phyloP scores from a whole-genome alignment of 2,797 vertebrate species.

The Schizopygopsis malacanthus region DNA sequence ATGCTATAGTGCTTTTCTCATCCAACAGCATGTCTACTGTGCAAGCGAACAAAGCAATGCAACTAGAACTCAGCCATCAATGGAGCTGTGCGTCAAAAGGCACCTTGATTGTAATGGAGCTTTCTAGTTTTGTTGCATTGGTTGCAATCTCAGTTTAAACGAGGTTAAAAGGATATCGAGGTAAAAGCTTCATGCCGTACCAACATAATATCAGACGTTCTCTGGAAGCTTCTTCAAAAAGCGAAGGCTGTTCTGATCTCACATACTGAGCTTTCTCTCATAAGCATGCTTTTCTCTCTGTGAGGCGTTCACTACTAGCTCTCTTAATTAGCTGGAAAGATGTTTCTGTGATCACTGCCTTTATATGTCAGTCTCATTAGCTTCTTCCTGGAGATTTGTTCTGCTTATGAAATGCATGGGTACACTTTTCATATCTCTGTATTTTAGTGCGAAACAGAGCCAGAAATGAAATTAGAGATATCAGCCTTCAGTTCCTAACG shows the following conservation, averaged over 20 bases:
- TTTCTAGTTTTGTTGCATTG: background rate
- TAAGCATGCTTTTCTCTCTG: constrained; percentile 14
- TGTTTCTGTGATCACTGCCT: constrained; percentile 44
- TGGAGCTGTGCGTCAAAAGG: background rate
- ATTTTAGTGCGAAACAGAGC: background rate
- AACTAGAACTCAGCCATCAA: background rate
- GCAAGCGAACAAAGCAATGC: background rate
- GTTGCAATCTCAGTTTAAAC: background rate
- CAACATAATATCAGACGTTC: too few species aligned
- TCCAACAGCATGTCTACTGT: background rate
- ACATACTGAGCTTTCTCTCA: background rate
- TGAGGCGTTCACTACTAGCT: background rate
- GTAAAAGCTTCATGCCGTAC: too few species aligned
- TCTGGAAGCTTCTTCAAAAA: constrained; percentile 12
- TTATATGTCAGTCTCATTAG: constrained; percentile 48
- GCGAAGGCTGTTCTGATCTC: constrained; percentile 7
- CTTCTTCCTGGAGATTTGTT: constrained; percentile 52
- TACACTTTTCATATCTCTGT: constrained; percentile 22
- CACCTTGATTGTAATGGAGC: background rate
- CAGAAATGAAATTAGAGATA: background rate
- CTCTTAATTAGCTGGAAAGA: constrained; percentile 38
- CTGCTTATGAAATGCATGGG: constrained; percentile 48
- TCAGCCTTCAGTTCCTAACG: background rate
- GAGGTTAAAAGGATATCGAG: background rate
- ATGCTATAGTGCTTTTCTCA: background rate